phyloP scores from a whole-genome alignment of 2,113 vertebrate genomes.

The Macaca nemestrina region DNA sequence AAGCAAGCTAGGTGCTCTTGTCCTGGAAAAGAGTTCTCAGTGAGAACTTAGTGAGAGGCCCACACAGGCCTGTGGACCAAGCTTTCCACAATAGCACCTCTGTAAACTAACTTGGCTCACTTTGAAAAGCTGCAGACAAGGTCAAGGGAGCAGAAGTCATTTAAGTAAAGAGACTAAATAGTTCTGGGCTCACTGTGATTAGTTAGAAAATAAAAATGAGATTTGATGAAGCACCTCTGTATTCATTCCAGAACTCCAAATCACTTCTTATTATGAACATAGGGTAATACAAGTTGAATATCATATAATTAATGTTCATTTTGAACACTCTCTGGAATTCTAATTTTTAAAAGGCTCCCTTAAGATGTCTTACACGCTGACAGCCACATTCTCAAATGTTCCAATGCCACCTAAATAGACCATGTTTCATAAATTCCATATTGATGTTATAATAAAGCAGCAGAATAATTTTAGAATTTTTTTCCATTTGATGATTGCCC shows the following conservation, averaged over 20 bases:
- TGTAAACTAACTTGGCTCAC: accelerated
- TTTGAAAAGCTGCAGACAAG: neutral
- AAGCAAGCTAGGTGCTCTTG: neutral
- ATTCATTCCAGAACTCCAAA: constrained; percentile 58
- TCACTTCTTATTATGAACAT: constrained; percentile 52
- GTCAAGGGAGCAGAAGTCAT: neutral
- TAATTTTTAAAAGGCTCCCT: constrained; percentile 42
- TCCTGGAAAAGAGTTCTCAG: neutral
- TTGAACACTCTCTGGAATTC: constrained; percentile 68
- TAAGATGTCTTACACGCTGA: constrained; percentile 52
- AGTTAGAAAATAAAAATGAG: constrained; percentile 59
- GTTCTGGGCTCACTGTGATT: neutral
- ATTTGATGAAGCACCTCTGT: constrained; percentile 50
- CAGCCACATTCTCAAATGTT: constrained; percentile 51
- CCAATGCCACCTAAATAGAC: constrained; percentile 42
- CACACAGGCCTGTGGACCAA: neutral
- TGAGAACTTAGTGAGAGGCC: too few species aligned
- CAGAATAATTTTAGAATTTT: constrained; percentile 69
- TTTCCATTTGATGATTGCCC: constrained; percentile 79
- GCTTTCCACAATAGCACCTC: neutral
- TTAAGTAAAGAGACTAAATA: neutral
- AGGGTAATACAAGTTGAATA: constrained; percentile 39
- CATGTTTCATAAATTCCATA: constrained; percentile 65
- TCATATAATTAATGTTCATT: constrained; percentile 70
- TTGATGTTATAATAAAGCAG: constrained; percentile 66